These are phyloP conservation scores for Chiloscyllium punctatum DNA, from an alignment of 2,797 vertebrate genomes.

Conservation along the genomic window DNA sequence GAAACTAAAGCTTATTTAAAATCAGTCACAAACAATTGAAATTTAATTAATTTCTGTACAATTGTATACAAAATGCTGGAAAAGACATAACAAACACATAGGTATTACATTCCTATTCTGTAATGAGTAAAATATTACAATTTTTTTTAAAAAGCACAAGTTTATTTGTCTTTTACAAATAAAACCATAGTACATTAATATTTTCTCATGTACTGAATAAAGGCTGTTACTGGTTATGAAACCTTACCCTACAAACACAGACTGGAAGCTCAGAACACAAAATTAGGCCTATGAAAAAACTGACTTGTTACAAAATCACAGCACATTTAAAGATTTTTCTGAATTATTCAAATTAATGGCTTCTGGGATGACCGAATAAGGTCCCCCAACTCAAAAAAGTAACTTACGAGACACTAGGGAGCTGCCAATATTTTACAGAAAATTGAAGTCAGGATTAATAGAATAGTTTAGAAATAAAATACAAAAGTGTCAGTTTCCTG, in stretches of 20 bases:
- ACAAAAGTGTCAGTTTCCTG: background rate
- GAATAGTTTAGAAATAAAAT: background rate
- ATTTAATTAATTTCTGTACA: background rate
- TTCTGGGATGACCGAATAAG: background rate
- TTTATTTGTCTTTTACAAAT: background rate
- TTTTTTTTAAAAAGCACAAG: background rate
- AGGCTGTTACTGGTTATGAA: background rate
- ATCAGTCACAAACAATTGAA: background rate
- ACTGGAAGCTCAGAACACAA: background rate
- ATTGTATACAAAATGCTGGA: slow-evolving; percentile 10
- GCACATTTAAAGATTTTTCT: background rate
- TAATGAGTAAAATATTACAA: background rate
- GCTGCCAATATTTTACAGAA: background rate
- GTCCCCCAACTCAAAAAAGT: background rate
- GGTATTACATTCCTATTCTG: background rate
- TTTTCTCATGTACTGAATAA: background rate
- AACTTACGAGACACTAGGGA: background rate
- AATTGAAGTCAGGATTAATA: background rate
- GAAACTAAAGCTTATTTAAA: background rate
- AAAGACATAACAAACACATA: background rate
- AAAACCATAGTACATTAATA: background rate
- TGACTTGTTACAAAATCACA: background rate
- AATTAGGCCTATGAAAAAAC: background rate
- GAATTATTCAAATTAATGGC: background rate
- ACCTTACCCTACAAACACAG: background rate